A percentile compares a stretch with the other conserved stretches of the same genome.
Evolutionary conservation across 2,888 invertebrate species (phyloP).

Genomic region (Allophyes oxyacanthae): DNA sequence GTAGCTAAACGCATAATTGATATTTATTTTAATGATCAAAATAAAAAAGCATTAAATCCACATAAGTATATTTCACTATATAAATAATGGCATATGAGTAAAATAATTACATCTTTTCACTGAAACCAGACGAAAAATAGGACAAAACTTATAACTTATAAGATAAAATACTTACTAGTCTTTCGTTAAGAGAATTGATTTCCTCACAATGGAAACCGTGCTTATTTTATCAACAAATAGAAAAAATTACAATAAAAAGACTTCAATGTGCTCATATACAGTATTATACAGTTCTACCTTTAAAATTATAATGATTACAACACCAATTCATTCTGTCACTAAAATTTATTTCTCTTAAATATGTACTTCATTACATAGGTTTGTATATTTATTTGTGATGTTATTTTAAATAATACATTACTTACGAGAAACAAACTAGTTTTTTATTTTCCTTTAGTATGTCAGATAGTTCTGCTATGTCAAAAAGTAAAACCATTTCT

Average conservation of each 20-base stretch:
- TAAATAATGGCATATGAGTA: slow-evolving; percentile 64
- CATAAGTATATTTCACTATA: slow-evolving; percentile 60
- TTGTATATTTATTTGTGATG: slow-evolving; percentile 38
- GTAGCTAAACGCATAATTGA: too few relatives aligned
- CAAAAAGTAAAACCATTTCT: slow-evolving; percentile 34
- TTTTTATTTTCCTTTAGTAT: slow-evolving; percentile 15
- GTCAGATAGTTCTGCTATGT: too few relatives aligned
- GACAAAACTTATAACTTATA: slow-evolving; percentile 46
- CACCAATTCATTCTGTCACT: slow-evolving; percentile 11
- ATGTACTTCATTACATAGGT: slow-evolving; percentile 29
- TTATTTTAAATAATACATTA: slow-evolving; percentile 27
- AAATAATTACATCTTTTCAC: slow-evolving; percentile 41
- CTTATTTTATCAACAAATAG: slow-evolving; percentile 22
- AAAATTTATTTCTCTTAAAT: slow-evolving; percentile 24
- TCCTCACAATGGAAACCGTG: slow-evolving; percentile 21
- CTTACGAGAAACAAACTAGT: slow-evolving; percentile 19
- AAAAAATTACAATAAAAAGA: slow-evolving; percentile 34
- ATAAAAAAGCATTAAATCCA: slow-evolving; percentile 56
- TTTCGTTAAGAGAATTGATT: slow-evolving; percentile 43
- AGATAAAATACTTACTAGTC: slow-evolving; percentile 45
- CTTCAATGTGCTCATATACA: slow-evolving; percentile 49
- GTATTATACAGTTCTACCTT: slow-evolving; percentile 22
- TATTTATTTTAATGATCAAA: neutral
- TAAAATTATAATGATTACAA: slow-evolving; percentile 28
- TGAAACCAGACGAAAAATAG: slow-evolving; percentile 43